Evolutionary conservation across 2,888 invertebrate genomes (phyloP), one percentile per base, ranked within the genome.

Genomic region (Euplagia quadripunctaria): DNA sequence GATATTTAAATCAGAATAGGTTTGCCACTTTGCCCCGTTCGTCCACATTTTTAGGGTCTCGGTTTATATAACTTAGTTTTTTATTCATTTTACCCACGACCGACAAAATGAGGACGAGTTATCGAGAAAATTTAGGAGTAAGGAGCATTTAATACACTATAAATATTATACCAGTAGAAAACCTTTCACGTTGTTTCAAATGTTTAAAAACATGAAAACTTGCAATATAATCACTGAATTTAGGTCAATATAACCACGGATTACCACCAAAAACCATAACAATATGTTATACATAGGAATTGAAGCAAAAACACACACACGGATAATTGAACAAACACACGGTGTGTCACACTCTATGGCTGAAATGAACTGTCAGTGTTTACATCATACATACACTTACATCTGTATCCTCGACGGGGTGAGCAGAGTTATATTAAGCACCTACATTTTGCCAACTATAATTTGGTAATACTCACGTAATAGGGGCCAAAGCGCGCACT

Each of bases 1-100:
- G 81, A 90, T 91, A 90, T 91, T 91, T 88, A 89, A 90, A 91
- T 91, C 85, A 85, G 86, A 88, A 89, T 87, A 85, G 73, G 74
- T 83, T 83, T 83, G 80, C 80, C 81, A 83, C 79, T 77, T 81
- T 74, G 72, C 82, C 73, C 71, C 79, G 78, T 73, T 76, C 74
- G 17, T 6, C 17, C 46, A 42, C 17, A 16, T 61, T 63, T 72
- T 76, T 70, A n/a, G 76, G 71, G 70, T 66, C n/a, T 74, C 70
- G 74, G 76, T 79, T 79, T 79, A 79, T 73, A 71, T 85, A 82
- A 82, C 82, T 84, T 76, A 79, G 77, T 83, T 82, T 80, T 82
- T 78, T 76, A 76, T 79, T 71, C 77, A 64, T 68, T 71, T 68
- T 41, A 8, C n/a, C n/a, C 20, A 55, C n/a, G 20, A 20, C 42